phyloP scores from a whole-genome alignment of 2,797 vertebrate species.

The Eleutherodactylus coqui region DNA sequence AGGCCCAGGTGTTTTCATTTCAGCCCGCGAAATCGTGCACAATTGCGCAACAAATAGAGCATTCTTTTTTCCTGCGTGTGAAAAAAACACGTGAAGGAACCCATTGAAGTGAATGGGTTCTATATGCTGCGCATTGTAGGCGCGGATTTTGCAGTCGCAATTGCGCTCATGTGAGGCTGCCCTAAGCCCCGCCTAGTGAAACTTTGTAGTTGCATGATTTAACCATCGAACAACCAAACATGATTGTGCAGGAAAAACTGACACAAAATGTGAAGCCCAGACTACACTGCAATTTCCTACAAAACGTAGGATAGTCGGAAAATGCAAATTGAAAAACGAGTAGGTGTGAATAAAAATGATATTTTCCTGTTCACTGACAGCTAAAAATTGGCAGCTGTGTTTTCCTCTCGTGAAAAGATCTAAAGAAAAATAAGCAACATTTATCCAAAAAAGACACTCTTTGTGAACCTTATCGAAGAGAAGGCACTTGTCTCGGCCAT shows the following conservation, averaged over 20 bases:
- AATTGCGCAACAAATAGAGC: too few species aligned
- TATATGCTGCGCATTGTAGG: too few species aligned
- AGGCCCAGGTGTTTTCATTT: too few species aligned
- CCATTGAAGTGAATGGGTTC: too few species aligned
- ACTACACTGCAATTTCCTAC: neutral
- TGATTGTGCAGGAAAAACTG: neutral
- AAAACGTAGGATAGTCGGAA: neutral
- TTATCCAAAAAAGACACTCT: neutral
- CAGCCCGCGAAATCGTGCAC: too few species aligned
- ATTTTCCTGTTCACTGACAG: neutral
- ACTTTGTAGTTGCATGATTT: too few species aligned
- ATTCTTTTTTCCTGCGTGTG: too few species aligned
- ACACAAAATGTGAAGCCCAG: neutral
- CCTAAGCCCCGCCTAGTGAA: too few species aligned
- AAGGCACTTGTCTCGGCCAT: neutral
- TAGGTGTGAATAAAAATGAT: neutral
- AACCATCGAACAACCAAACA: neutral
- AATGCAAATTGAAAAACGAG: too few species aligned
- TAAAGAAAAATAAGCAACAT: neutral
- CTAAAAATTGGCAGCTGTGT: neutral
- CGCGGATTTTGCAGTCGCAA: too few species aligned
- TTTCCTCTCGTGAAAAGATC: neutral
- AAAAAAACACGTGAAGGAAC: too few species aligned
- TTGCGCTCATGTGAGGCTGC: too few species aligned
- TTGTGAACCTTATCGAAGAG: neutral